Percentiles rank a stretch among this genome's conserved stretches.
phyloP scores from a whole-genome alignment of 1,140 invertebrate genomes.

The Zaprionus davidi region DNA sequence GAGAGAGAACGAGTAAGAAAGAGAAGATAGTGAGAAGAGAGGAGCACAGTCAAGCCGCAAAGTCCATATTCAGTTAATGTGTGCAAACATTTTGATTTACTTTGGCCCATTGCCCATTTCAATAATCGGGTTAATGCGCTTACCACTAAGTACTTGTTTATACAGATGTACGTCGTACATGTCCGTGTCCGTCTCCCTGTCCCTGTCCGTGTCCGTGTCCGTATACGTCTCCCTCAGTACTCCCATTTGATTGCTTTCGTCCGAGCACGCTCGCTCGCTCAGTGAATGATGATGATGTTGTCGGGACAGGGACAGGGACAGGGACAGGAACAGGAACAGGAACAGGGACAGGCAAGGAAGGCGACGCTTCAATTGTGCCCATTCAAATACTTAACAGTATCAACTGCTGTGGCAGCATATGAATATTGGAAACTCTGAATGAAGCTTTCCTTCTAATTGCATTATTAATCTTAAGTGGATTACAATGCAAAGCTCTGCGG shows the following conservation, averaged over 20 bases:
- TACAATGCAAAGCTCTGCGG: background rate
- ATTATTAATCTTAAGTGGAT: constrained; percentile 4
- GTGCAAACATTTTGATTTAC: constrained; percentile 24
- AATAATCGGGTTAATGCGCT: constrained; percentile 30
- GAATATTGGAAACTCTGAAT: background rate
- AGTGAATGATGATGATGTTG: background rate
- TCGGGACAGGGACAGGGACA: too few relatives aligned
- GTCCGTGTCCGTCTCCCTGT: too few relatives aligned
- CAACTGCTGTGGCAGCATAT: background rate
- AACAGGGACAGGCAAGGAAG: too few relatives aligned
- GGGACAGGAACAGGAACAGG: too few relatives aligned
- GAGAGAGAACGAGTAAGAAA: constrained; percentile 66
- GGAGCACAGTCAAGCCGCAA: background rate
- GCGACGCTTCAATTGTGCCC: background rate
- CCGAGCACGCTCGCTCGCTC: background rate
- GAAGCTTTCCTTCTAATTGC: background rate
- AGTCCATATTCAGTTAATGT: constrained; percentile 5
- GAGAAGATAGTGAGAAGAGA: background rate
- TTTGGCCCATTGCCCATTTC: constrained; percentile 7
- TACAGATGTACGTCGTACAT: background rate
- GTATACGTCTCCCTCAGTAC: background rate
- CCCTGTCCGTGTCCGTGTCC: too few relatives aligned
- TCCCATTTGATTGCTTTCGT: constrained; percentile 6
- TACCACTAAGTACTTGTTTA: constrained; percentile 23
- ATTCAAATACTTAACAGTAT: background rate